phyloP scores from a whole-genome alignment of 2,888 invertebrate species.

The Blastobasis lacticolella region DNA sequence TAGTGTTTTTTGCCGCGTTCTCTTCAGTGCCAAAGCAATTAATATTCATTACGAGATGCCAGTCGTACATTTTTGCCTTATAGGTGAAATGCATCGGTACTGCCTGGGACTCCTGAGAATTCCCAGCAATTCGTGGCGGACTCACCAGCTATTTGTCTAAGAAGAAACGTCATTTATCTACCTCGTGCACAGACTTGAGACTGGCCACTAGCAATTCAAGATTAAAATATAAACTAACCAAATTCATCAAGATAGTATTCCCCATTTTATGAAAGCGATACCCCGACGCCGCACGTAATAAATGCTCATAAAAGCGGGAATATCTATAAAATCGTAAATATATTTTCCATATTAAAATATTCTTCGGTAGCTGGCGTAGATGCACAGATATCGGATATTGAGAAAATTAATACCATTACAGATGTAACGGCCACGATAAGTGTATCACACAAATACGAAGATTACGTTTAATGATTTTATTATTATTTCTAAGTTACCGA shows the following conservation, averaged over 20 bases:
- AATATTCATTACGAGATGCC: slow-evolving; percentile 43
- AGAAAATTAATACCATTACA: slow-evolving; percentile 17
- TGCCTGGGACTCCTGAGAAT: slow-evolving; percentile 27
- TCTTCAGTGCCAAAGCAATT: slow-evolving; percentile 29
- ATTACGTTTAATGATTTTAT: slow-evolving; percentile 17
- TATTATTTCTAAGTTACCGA: slow-evolving; percentile 20
- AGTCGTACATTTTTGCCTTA: slow-evolving; percentile 38
- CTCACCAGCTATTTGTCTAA: slow-evolving; percentile 51
- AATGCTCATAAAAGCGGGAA: background rate
- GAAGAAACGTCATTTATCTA: slow-evolving; percentile 46
- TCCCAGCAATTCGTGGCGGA: slow-evolving; percentile 45
- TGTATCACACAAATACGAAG: slow-evolving; percentile 21
- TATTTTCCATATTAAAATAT: slow-evolving; percentile 9
- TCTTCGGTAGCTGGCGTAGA: slow-evolving; percentile 14
- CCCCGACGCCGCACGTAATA: slow-evolving; percentile 1
- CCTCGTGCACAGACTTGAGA: slow-evolving; percentile 20
- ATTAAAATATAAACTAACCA: slow-evolving; percentile 38
- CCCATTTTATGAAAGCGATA: slow-evolving; percentile 3
- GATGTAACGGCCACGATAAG: slow-evolving; percentile 24
- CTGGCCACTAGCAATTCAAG: slow-evolving; percentile 39
- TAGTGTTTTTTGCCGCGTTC: slow-evolving; percentile 29
- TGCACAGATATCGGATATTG: slow-evolving; percentile 14
- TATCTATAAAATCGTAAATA: slow-evolving; percentile 6
- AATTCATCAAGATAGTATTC: slow-evolving; percentile 22
- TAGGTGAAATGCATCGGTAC: slow-evolving; percentile 32